These are phyloP conservation scores for Cryptus armator DNA, from an alignment of 2,888 invertebrate species.

Conservation along the genomic window DNA sequence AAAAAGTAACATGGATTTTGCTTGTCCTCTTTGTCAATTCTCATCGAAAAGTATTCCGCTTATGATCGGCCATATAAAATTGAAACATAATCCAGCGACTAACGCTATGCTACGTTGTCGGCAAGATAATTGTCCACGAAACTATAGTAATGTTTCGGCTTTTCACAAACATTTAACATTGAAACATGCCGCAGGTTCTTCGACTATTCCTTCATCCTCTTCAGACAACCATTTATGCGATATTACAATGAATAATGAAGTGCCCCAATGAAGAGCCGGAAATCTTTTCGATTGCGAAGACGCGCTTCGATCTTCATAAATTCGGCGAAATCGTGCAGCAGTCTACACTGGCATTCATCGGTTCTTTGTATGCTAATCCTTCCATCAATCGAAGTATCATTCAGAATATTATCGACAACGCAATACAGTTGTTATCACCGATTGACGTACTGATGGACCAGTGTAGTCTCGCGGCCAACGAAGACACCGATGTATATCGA, in stretches of 20 bases:
- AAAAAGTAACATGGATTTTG: constrained; percentile 1
- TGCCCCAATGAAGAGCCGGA: not conserved
- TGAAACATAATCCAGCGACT: constrained; percentile 43
- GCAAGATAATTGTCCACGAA: constrained; percentile 38
- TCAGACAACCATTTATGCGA: constrained; percentile 10
- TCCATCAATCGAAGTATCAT: constrained; percentile 37
- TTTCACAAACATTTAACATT: constrained; percentile 39
- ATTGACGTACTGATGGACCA: constrained; percentile 42
- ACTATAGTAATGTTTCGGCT: constrained; percentile 20
- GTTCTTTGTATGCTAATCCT: constrained; percentile 50
- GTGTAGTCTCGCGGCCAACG: constrained; percentile 18
- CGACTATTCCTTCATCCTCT: not conserved
- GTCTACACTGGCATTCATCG: constrained; percentile 25
- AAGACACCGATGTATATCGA: constrained; percentile 13
- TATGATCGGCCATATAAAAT: constrained; percentile 41
- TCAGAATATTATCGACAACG: constrained; percentile 51
- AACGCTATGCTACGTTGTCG: constrained; percentile 30
- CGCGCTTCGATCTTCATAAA: not conserved
- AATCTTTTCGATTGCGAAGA: constrained; percentile 9
- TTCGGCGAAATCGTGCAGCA: constrained; percentile 10
- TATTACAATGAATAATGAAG: constrained; percentile 2
- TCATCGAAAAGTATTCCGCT: not conserved
- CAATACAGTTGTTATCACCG: constrained; percentile 38
- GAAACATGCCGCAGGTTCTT: not conserved
- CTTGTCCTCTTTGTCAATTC: constrained; percentile 56